Evolutionary conservation across 2,113 vertebrate genomes (phyloP).

Genomic region (Cathartes aura): DNA sequence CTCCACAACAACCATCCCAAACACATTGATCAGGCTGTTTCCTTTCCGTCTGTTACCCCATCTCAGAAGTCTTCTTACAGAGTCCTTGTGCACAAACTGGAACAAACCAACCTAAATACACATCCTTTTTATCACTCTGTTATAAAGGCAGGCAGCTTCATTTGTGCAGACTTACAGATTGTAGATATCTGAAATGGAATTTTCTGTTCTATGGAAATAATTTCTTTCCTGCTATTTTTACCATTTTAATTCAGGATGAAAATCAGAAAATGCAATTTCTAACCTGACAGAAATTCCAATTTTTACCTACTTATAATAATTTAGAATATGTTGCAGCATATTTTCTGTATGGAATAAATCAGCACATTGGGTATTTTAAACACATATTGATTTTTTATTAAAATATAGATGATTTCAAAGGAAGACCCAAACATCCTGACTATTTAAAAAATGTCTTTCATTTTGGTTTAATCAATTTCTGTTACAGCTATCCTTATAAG

Average conservation of each 20-base stretch:
- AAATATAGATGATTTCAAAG: background rate
- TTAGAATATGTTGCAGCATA: background rate
- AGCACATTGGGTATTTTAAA: background rate
- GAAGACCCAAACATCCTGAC: background rate
- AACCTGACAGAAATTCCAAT: background rate
- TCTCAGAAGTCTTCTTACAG: background rate
- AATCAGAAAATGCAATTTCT: background rate
- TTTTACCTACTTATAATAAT: background rate
- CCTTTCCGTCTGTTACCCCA: background rate
- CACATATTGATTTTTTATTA: background rate
- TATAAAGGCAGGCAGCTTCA: background rate
- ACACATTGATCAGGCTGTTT: background rate
- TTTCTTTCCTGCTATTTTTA: background rate
- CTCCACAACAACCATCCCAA: background rate
- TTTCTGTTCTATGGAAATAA: background rate
- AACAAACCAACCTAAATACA: background rate
- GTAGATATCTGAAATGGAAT: background rate
- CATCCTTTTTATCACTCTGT: background rate
- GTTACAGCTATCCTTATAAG: background rate
- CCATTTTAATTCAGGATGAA: background rate
- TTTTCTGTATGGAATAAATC: background rate
- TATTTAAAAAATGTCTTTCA: background rate
- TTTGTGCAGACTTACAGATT: background rate
- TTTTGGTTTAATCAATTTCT: background rate
- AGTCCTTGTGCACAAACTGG: background rate